phyloP scores from a whole-genome alignment of 2,888 invertebrate genomes.

The Sclerodermus sp. region DNA sequence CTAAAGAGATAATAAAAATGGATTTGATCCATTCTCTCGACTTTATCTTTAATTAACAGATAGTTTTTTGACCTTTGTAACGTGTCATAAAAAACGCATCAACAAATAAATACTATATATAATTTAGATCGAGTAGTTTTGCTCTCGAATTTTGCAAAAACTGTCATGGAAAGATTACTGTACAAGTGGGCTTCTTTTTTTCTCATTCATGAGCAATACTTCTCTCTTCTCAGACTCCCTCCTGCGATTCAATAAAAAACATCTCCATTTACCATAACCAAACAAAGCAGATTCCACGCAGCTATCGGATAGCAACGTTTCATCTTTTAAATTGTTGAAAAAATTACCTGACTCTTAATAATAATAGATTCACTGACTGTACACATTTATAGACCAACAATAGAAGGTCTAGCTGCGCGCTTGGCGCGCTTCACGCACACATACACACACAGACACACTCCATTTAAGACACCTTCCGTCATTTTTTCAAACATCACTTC shows the following conservation, averaged over 20 bases:
- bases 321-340: conserved; percentile 25
- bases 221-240: conserved; percentile 13
- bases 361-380: conserved; percentile 59
- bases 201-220: conserved; percentile 22
- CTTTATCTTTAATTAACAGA: conserved; percentile 13
- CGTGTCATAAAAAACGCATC: conserved; percentile 31
- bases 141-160: conserved; percentile 23
- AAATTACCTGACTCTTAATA: conserved; percentile 55
- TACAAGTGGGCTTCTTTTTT: conserved; percentile 42
- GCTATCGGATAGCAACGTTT: conserved; percentile 37
- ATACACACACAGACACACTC: conserved; percentile 27
- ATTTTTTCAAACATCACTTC: conserved; percentile 8
- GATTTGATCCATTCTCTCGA: not conserved
- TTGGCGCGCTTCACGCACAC: conserved; percentile 43
- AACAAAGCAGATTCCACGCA: conserved; percentile 42
- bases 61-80: conserved; percentile 17
- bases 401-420: conserved; percentile 55
- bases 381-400: conserved; percentile 58
- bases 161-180: conserved; percentile 35
- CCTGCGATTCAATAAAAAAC: conserved; percentile 19
- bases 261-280: conserved; percentile 26
- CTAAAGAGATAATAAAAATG: too few species aligned
- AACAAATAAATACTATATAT: conserved; percentile 46
- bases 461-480: conserved; percentile 14
- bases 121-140: conserved; percentile 43